Conservation (phyloP, 2,113 vertebrate genomes). For the Cavia aperea region DNA sequence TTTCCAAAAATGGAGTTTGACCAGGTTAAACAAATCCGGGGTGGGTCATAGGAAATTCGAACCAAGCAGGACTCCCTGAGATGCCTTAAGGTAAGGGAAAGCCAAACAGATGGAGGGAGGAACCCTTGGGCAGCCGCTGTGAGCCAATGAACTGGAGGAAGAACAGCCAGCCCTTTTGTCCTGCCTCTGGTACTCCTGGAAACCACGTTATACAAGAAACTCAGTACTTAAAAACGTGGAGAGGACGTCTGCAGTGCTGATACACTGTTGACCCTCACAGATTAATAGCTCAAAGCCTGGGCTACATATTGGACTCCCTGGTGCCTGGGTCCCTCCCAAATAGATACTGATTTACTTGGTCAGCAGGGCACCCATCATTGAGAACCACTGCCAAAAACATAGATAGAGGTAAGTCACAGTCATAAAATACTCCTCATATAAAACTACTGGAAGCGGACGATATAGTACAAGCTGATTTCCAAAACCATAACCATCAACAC, state of each 20-base stretch:
- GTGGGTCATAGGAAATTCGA: conserved; percentile 42
- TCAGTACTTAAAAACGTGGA: background rate
- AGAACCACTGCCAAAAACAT: background rate
- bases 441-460: background rate
- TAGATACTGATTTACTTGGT: background rate
- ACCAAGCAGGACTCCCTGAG: conserved; percentile 17
- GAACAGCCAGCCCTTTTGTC: background rate
- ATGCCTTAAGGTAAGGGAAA: conserved; percentile 8
- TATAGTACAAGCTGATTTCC: conserved; percentile 12
- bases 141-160: background rate
- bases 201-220: conserved; percentile 18
- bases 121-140: background rate
- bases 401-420: background rate
- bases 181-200: background rate
- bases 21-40: conserved; percentile 58
- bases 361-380: background rate
- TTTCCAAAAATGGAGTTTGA: conserved; percentile 40
- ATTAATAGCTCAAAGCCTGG: background rate
- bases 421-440: background rate
- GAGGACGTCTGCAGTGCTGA: background rate
- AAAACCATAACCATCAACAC: conserved; percentile 9
- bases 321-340: background rate
- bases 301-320: background rate
- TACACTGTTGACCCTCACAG: background rate
- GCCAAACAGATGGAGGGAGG: conserved; percentile 19